phyloP scores from a whole-genome alignment of 2,113 vertebrate species.

The Ranitomeya imitator region DNA sequence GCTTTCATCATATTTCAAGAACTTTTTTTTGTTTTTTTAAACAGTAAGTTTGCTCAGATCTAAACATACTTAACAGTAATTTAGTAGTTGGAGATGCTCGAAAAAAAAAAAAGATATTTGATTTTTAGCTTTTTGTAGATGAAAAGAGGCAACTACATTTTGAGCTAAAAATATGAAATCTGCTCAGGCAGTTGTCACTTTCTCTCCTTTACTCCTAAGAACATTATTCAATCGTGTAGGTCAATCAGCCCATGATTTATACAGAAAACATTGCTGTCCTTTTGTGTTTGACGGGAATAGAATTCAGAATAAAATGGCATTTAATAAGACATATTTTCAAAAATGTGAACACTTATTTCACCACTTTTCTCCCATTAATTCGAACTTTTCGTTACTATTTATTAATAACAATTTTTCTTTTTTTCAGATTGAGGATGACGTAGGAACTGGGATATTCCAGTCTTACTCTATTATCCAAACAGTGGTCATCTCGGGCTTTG shows the following conservation, averaged over 20 bases:
- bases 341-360: neutral
- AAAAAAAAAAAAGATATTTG: too few relatives aligned
- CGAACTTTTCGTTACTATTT: neutral
- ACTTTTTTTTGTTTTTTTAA: too few relatives aligned
- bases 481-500: slow-evolving; percentile 73
- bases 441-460: slow-evolving; percentile 68
- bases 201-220: neutral
- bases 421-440: slow-evolving; percentile 61
- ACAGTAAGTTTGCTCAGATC: too few relatives aligned
- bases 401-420: neutral
- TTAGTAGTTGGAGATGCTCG: too few relatives aligned
- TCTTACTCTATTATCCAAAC: slow-evolving; percentile 72
- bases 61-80: too few relatives aligned
- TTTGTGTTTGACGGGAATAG: too few relatives aligned
- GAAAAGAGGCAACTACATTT: neutral
- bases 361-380: neutral
- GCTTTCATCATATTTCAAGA: too few relatives aligned
- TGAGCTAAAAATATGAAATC: neutral
- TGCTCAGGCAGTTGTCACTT: neutral
- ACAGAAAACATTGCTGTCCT: too few relatives aligned
- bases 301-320: too few relatives aligned
- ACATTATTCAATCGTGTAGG: too few relatives aligned
- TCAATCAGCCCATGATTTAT: too few relatives aligned
- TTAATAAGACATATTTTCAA: too few relatives aligned
- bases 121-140: neutral